Base-by-base conservation (phyloP, 2,797 vertebrate species). In the Scleropages formosus region DNA sequence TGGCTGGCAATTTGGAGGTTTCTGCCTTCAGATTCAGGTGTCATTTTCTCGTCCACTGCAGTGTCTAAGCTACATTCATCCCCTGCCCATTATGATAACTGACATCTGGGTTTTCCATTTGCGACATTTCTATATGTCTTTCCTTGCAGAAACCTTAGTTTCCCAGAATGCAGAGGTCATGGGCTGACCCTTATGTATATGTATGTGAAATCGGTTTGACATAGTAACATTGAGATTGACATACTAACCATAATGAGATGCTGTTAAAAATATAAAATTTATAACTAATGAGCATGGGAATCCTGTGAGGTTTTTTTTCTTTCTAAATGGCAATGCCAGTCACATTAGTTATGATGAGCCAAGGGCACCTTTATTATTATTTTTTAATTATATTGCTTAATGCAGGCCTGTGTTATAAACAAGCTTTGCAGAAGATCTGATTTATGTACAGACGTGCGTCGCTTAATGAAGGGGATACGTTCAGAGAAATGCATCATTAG, bases 161-260 rank as follows among this genome's bases (percentile, higher is more conserved):
- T 72, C 75, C 76, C 75, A 59, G 75, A 79, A 53, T 78, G 72
- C 80, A 85, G 84, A 85, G 86, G 86, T 85, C 85, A 85, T 84
- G 80, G 78, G 24, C 39, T 73, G 80, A 75, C 75, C 80, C 85
- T 87, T 84, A 85, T 84, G 80, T 84, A 85, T 88, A 86, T 86
- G 82, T 80, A 89, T 87, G 78, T n/a, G n/a, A 75, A 61, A 75
- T 24, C 74, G 77, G 73, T 60, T 27, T 80, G 72, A 83, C 77
- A 75, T 63, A 78, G 84, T 82, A 75, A n/a, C 16, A 6, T 72
- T 47, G 18, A 4, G 79, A 83, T 73, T 79, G 61, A 77, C 46
- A 49, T 79, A 65, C 66, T 79, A 70, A 67, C 58, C 77, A 78
- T 82, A 81, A 82, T 79, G 74, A 60, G 46, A 77, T 81, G 76